phyloP scores from a whole-genome alignment of 2,797 vertebrate species.

The Ctenopoma multispine region DNA sequence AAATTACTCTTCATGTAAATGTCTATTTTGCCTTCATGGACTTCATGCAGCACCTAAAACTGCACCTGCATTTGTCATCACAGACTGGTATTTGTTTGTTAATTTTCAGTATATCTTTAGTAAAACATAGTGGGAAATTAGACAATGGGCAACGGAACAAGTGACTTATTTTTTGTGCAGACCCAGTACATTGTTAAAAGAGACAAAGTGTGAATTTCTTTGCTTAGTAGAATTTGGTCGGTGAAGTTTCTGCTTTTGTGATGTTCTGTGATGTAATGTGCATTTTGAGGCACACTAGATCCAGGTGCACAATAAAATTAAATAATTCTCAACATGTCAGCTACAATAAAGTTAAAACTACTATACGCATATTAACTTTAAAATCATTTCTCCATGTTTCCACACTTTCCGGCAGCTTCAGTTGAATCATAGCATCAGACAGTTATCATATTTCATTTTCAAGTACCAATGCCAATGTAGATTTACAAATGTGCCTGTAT shows the following conservation, averaged over 20 bases:
- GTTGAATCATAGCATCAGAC: constrained; percentile 55
- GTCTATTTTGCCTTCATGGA: constrained; percentile 21
- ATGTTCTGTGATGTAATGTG: not conserved
- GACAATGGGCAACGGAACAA: not conserved
- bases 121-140: not conserved
- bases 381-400: constrained; percentile 51
- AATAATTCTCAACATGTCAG: not conserved
- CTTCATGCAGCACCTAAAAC: not conserved
- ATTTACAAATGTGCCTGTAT: constrained; percentile 80
- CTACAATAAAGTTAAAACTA: not conserved
- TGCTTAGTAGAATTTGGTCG: not conserved
- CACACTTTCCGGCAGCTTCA: constrained; percentile 59
- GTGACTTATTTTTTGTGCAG: too few relatives aligned
- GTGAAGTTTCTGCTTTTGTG: not conserved
- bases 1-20: not conserved
- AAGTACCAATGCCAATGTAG: constrained; percentile 73
- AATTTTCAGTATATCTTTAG: not conserved
- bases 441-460: constrained; percentile 68
- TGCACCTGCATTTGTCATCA: not conserved
- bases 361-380: constrained; percentile 7
- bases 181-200: not conserved
- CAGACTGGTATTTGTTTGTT: not conserved
- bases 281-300: not conserved
- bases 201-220: not conserved
- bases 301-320: constrained; percentile 9